phyloP scores from a whole-genome alignment of 2,113 vertebrate species.

The Suncus etruscus region DNA sequence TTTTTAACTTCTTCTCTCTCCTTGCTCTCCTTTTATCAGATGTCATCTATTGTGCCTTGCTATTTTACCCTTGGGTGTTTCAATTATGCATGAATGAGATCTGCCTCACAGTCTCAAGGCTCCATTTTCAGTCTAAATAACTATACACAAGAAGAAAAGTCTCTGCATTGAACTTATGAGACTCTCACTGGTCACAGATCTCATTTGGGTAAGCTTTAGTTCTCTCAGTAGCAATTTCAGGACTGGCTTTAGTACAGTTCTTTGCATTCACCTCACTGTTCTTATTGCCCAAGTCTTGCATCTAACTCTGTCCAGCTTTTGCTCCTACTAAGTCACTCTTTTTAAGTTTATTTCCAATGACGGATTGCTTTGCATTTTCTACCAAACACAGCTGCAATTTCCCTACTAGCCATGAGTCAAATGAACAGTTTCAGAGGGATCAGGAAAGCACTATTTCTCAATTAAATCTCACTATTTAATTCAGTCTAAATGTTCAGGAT shows the following conservation, averaged over 20 bases:
- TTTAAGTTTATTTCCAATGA: background rate
- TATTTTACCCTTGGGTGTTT: conserved; percentile 87
- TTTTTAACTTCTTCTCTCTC: conserved; percentile 83
- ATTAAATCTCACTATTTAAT: background rate
- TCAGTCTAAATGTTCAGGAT: conserved; percentile 26
- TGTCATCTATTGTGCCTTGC: conserved; percentile 86
- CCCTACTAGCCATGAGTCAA: background rate
- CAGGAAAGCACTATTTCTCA: background rate
- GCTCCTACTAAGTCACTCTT: background rate
- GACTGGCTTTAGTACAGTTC: background rate
- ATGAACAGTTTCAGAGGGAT: background rate
- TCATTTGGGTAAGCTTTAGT: conserved; percentile 31
- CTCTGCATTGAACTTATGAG: conserved; percentile 85
- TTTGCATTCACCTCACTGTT: background rate
- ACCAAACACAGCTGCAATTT: background rate
- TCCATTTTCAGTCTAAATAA: conserved; percentile 86
- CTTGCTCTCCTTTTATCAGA: conserved; percentile 86
- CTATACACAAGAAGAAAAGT: conserved; percentile 81
- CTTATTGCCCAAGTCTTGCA: background rate
- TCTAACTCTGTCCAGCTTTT: background rate
- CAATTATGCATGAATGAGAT: conserved; percentile 88
- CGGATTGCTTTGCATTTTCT: conserved; percentile 7
- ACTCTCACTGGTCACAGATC: conserved; percentile 69
- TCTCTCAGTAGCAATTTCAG: background rate
- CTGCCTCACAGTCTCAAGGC: conserved; percentile 81